These are phyloP conservation scores for Erebia ligea DNA, from an alignment of 2,888 invertebrate species.

Conservation along the genomic window DNA sequence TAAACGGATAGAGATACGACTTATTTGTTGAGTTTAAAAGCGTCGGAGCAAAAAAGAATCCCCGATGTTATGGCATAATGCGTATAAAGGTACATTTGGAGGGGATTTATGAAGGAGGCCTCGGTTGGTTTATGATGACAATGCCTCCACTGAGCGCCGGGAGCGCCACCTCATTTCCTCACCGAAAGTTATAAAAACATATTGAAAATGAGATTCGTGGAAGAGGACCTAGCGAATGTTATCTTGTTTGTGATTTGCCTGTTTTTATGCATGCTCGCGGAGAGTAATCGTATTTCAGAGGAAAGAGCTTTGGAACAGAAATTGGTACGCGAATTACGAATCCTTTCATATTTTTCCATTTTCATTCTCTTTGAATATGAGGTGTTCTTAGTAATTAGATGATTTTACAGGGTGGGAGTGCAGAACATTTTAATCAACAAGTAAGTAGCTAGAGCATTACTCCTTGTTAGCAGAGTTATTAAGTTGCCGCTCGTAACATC, in stretches of 20 bases:
- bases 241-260: conserved; percentile 81
- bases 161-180: conserved; percentile 81
- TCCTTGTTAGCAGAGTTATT: background rate
- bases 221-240: conserved; percentile 76
- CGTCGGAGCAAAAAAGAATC: conserved; percentile 52
- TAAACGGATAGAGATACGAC: conserved; percentile 52
- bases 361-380: background rate
- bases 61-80: conserved; percentile 77
- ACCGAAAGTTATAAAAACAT: conserved; percentile 83
- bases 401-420: background rate
- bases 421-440: conserved; percentile 6
- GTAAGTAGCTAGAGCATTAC: background rate
- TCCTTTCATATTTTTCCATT: conserved; percentile 19
- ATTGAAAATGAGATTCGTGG: conserved; percentile 82
- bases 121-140: conserved; percentile 81
- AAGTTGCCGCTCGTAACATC: background rate
- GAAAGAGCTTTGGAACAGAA: conserved; percentile 44
- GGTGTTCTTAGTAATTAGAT: conserved; percentile 2
- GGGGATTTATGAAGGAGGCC: conserved; percentile 79
- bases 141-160: conserved; percentile 69
- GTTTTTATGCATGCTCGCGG: conserved; percentile 72
- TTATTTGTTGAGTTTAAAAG: conserved; percentile 71
- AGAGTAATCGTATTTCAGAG: conserved; percentile 71
- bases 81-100: conserved; percentile 80
- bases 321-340: conserved; percentile 28